phyloP scores from a whole-genome alignment of 2,888 invertebrate species.

The Bombylius discolor region DNA sequence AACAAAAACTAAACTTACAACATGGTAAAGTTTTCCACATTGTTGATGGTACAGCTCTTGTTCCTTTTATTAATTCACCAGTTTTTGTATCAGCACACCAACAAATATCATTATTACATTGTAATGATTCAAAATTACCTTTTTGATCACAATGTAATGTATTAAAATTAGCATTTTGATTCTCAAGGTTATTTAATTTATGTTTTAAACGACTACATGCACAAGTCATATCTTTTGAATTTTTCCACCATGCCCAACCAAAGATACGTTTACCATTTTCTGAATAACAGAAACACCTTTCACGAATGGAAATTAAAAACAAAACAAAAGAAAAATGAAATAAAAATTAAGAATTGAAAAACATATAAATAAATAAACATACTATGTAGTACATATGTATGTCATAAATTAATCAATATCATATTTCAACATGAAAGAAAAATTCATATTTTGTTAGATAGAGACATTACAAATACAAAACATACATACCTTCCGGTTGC shows the following conservation, averaged over 20 bases:
- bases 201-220: constrained; percentile 50
- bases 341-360: too few species aligned
- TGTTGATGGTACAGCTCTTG: constrained; percentile 42
- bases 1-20: constrained; percentile 39
- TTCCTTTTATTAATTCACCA: constrained; percentile 41
- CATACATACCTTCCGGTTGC: constrained; percentile 43
- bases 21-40: constrained; percentile 50
- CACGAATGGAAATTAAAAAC: background rate
- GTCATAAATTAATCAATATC: too few species aligned
- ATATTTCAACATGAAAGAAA: too few species aligned
- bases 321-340: too few species aligned
- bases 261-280: constrained; percentile 47
- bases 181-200: constrained; percentile 34
- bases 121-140: constrained; percentile 55
- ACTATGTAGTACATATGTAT: too few species aligned
- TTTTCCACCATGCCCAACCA: constrained; percentile 48
- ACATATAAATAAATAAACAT: too few species aligned
- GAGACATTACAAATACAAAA: background rate
- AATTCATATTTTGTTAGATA: background rate
- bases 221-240: constrained; percentile 44
- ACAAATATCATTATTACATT: constrained; percentile 53
- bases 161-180: constrained; percentile 32
- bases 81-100: constrained; percentile 53
- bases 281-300: constrained; percentile 54
- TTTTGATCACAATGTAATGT: constrained; percentile 49